Evolutionary conservation across 1,140 invertebrate species (phyloP), one percentile per base, ranked within the genome.

Genomic region (Drosophila navojoa): DNA sequence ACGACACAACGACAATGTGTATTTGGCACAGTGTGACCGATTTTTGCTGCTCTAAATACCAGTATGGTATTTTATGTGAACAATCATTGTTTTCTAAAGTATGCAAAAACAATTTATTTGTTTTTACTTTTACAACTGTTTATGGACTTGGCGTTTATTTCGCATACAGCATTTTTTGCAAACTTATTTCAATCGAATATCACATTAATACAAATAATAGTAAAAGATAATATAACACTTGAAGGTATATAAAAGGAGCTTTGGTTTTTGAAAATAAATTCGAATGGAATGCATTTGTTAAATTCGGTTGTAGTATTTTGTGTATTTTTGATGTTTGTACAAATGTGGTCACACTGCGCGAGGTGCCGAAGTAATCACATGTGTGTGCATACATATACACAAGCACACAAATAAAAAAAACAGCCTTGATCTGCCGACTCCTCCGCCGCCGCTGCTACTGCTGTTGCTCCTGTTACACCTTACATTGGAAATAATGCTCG

Each of bases 1-100:
- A 71, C 64, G 68, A 66, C 52, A 71, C 49, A 61, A 49, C 76
- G 81, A 78, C 81, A 67, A 77, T 87, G 75, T 87, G 82, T 87
- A 86, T 86, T 86, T 86, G 78, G 81, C 82, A 86, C 71, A 87
- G 71, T 87, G 82, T 86, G 81, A 66, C 81, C 81, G 59, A 62
- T 67, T 52, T 55, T 53, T n/a, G 19, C 40, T 54, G 70, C 29
- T 72, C 62, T 35, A 64, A 68, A 80, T 77, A 80, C 79, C 47
- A 61, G 49, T 32, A 25, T 44, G 35, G 79, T 81, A 81, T 81
- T 72, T 71, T 71, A 42, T 22, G 44, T 40, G 27, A 10, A 49
- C 45, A 38, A 58, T 58, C 29, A 19, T 45, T 45, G 16, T 42
- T 32, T 70, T 62, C 38, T 10, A 0, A 10, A 50, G 11, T 47